Evolutionary conservation across 2,113 vertebrate species (phyloP), one percentile per base, ranked within the genome.

Genomic region (Nymphicus hollandicus): DNA sequence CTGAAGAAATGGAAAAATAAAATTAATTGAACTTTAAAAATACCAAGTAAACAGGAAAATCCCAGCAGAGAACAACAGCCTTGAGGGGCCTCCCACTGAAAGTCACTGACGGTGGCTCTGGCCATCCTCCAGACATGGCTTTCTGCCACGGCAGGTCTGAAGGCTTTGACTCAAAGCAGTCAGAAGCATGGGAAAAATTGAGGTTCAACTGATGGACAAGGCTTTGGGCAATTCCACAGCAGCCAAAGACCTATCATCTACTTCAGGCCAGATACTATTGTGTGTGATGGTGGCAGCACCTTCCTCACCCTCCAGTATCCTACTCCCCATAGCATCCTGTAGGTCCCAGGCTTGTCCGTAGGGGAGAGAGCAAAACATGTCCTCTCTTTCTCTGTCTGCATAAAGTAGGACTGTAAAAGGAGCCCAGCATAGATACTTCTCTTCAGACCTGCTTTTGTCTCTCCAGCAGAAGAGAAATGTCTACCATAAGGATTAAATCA

Each of bases 211-310:
- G 17, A 25, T 7, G 47, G 20, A 14, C 39, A 73, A 78, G 41
- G 17, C 28, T 60, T 53, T 0, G 0, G 41, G 43, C 17, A 79
- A 29, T 29, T 60, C 74, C 56, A 47, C 14, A 28, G 77, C 33
- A 64, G 13, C 9, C 14, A 15, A 69, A 88, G 16, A 60, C 6
- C 2, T 1, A 0, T 11, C 8, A 0, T 11, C 8, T 70, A 10
- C 41, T 64, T 53, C 60, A 43, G 55, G 27, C 7, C 29, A 65
- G 52, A 65, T 17, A 14, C 17, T 29, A 10, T 1, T 39, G 11
- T 37, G 17, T 2, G 6, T 10, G 6, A 16, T 6, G 9, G 4
- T 25, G 39, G 22, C 27, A 60, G 17, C 5, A 6, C 7, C 37
- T 65, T 58, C 53, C 44, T 53, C 7, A 11, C 2, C 7, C 18